phyloP scores from a whole-genome alignment of 2,888 invertebrate species.

The Leucoma salicis region DNA sequence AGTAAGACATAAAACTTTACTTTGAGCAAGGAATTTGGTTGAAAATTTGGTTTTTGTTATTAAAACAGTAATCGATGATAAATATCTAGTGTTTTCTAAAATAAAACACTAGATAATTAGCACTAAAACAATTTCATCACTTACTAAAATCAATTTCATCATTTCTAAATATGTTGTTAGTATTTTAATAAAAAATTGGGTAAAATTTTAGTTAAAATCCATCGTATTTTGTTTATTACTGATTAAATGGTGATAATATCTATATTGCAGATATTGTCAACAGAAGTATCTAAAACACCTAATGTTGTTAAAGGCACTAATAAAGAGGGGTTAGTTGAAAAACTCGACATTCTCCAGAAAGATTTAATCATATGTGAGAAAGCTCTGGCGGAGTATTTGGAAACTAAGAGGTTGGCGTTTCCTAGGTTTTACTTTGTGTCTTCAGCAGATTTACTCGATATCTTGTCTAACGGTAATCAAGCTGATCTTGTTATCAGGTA shows the following conservation, averaged over 20 bases:
- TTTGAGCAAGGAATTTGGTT: too few species aligned
- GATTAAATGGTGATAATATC: too few species aligned
- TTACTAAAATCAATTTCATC: too few species aligned
- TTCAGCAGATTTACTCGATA: slow-evolving; percentile 96
- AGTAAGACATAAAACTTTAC: slow-evolving; percentile 65
- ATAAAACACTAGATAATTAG: not conserved
- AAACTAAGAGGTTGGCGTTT: slow-evolving; percentile 97
- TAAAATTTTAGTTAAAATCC: too few species aligned
- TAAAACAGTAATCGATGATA: too few species aligned
- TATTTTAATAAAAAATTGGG: too few species aligned
- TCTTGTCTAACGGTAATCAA: slow-evolving; percentile 97
- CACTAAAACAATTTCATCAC: too few species aligned
- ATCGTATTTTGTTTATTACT: too few species aligned
- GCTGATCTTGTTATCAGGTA: slow-evolving; percentile 89
- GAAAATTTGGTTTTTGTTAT: too few species aligned
- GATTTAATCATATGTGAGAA: slow-evolving; percentile 96
- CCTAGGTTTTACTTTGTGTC: slow-evolving; percentile 98
- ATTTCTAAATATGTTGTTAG: too few species aligned
- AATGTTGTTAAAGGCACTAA: slow-evolving; percentile 97
- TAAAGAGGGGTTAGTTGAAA: slow-evolving; percentile 89
- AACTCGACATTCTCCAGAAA: slow-evolving; percentile 91
- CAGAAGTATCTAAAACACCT: slow-evolving; percentile 89
- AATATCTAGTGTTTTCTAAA: too few species aligned
- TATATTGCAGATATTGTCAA: slow-evolving; percentile 85
- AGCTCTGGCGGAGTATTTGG: slow-evolving; percentile 97